Evolutionary conservation across 2,888 invertebrate genomes (phyloP), one percentile per base, ranked within the genome.

Genomic region (Scaptomyza caliginosa): DNA sequence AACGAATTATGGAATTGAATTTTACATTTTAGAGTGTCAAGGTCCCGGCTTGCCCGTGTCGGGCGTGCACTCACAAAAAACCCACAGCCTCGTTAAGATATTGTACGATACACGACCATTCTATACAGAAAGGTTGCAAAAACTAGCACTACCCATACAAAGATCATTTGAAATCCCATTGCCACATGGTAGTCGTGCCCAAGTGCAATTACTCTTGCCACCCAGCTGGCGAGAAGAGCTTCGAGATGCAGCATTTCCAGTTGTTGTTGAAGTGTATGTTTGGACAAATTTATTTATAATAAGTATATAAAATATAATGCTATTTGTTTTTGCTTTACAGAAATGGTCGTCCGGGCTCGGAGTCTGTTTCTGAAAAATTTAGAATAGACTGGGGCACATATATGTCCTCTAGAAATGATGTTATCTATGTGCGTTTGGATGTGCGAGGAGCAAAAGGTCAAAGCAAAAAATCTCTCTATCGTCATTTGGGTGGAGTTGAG

Each of bases 41-140:
- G 98, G 98, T n/a, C 98, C 97, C 39, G 96, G 96, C 65, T 94
- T 97, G 72, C 98, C 98, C 65, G 93, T 96, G 81, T 96, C 96
- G 42, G 96, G 91, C 62, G 93, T 96, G 76, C 96, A 96, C 91
- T 94, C 94, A 75, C 94, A 94, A 85, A 93, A 93, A 83, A 94
- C 94, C 45, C 96, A 96, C 92, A 95, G 95, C 90, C 93, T 96
- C 91, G 93, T 95, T 74, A 94, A 95, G 91, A 93, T 96, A 84
- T 92, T 96, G 77, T 96, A 95, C 92, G 97, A 95, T 91, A 94
- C 94, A 90, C 93, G 94, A 92, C 94, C 94, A 90, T 94, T 94
- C 89, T 89, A 91, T 89, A 87, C 94, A 74, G 94, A 94, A 88
- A 93, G 94, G 78, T 92, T 96, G 56, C 94, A 94, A 70, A 94